Base-by-base conservation (phyloP, 2,797 vertebrate species). In the Clarias laeviceps region DNA sequence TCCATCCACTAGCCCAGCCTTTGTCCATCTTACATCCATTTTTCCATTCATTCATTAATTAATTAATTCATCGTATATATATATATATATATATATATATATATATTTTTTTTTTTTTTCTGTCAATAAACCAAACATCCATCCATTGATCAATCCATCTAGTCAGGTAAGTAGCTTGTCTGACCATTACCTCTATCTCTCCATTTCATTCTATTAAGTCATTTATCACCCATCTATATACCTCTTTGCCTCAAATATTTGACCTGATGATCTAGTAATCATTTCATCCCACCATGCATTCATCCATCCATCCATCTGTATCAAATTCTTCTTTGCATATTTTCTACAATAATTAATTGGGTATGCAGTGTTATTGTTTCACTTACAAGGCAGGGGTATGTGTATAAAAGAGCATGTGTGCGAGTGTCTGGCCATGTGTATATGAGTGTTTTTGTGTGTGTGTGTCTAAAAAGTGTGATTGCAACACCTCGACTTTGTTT, bases 401-500 rank as follows among this genome's bases (percentile, higher is more conserved):
- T 27, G 54, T 15, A 59, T 59, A 72, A 37, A 29, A 32, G 9
- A 72, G 54, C 11, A 20, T 80, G 32, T 27, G 1, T 37, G 17
- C 80, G 59, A 79, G 73, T 61, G 22, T 83, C 62, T 81, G 50
- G 57, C 56, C 40, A 45, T 77, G 77, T 82, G 34, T 29, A 0
- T 40, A 14, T 82, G 66, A 74, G 80, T 61, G 22, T 83, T 54
- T 81, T 34, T 45, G 27, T 29, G 29, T 77, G 76, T 79, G 83
- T 85, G 82, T 82, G 69, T 80, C 40, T 76, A 22, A 77, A 70
- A 84, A 74, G 62, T 40, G 17, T 64, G 79, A 86, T 83, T 89
- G 86, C 80, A 32, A 88, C 80, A 87, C 80, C 61, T 37, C n/a
- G 80, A 88, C 87, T 87, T 72, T 82, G 87, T 88, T 82, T 72